Conservation (phyloP, 2,888 invertebrate genomes). For the Polydrusus pterygomalis region DNA sequence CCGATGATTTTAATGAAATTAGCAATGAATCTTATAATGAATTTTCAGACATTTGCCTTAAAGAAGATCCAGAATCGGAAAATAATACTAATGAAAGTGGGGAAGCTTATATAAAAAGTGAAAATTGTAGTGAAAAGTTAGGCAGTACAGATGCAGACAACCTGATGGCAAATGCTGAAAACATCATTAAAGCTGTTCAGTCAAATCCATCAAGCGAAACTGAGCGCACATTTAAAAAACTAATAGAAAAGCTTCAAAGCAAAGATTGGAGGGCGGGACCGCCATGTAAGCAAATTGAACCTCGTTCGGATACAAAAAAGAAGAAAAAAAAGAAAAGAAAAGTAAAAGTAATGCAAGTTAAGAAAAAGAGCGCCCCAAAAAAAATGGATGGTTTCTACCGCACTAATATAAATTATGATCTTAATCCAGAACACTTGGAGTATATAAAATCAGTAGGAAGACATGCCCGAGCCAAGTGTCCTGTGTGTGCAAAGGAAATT, state of each 20-base stretch:
- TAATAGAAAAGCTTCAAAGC: slow-evolving; percentile 7
- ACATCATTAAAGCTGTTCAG: background rate
- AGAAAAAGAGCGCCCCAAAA: background rate
- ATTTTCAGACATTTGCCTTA: background rate
- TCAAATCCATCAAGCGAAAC: slow-evolving; percentile 11
- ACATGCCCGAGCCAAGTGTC: slow-evolving; percentile 53
- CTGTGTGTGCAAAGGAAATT: slow-evolving; percentile 62
- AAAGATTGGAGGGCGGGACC: background rate
- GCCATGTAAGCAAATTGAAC: background rate
- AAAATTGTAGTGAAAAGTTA: slow-evolving; percentile 4
- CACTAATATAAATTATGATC: slow-evolving; percentile 4
- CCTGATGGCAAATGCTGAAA: slow-evolving; percentile 10
- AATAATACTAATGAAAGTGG: background rate
- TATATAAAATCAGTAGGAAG: slow-evolving; percentile 17
- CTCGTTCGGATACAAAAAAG: background rate
- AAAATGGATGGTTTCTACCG: background rate
- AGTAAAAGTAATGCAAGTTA: background rate
- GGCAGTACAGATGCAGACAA: slow-evolving; percentile 6
- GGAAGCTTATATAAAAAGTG: background rate
- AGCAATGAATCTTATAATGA: background rate
- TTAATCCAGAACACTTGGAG: slow-evolving; percentile 26
- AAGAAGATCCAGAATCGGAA: background rate
- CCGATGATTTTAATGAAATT: background rate
- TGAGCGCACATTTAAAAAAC: slow-evolving; percentile 10
- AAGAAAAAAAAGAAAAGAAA: background rate